phyloP scores from a whole-genome alignment of 2,113 vertebrate genomes.

The Paradisaea rubra region DNA sequence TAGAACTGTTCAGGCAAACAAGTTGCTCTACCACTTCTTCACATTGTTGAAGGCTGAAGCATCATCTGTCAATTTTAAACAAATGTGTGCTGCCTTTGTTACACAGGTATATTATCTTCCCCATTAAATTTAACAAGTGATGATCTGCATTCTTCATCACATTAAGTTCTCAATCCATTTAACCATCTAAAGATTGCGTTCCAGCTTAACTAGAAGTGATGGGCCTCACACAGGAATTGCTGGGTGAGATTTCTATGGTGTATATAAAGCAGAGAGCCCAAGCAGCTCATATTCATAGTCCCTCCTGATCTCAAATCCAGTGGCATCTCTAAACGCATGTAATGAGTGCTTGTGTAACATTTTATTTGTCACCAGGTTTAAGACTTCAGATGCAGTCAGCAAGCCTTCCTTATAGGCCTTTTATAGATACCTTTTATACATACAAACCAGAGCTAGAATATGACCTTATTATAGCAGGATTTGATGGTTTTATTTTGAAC shows the following conservation, averaged over 20 bases:
- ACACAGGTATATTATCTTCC: not conserved
- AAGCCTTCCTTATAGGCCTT: not conserved
- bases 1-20: not conserved
- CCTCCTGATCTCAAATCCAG: not conserved
- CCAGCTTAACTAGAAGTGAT: not conserved
- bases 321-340: not conserved
- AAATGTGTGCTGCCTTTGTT: not conserved
- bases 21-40: not conserved
- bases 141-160: not conserved
- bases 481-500: not conserved
- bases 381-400: not conserved
- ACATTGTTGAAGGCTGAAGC: not conserved
- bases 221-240: not conserved
- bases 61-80: not conserved
- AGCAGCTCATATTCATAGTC: not conserved
- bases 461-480: not conserved
- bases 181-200: not conserved
- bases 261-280: not conserved
- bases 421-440: no score
- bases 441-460: not conserved
- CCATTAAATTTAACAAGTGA: not conserved
- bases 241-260: not conserved
- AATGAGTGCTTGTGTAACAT: rapidly evolving
- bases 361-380: not conserved
- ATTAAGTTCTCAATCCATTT: not conserved